Conservation (phyloP, 2,797 vertebrate species). For the Rachycentron canadum region DNA sequence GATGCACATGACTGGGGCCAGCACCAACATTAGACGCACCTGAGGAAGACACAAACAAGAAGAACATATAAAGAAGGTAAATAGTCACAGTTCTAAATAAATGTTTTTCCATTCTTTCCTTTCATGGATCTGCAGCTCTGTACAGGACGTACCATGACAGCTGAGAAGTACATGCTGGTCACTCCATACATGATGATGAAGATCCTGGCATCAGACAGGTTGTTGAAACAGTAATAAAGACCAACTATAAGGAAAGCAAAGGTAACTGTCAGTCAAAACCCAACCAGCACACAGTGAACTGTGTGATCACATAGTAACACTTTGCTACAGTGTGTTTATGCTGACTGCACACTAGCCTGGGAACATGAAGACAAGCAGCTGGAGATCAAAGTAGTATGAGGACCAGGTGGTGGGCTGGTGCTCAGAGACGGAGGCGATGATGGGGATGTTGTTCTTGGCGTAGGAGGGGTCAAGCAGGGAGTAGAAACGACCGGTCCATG, state of each 20-base stretch:
- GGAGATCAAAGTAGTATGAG: constrained; percentile 98
- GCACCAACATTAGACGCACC: constrained; percentile 98
- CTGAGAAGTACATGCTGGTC: constrained; percentile 99
- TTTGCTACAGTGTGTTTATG: not conserved
- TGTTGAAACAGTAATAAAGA: constrained; percentile 99
- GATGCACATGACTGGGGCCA: constrained; percentile 99
- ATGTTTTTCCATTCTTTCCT: not conserved
- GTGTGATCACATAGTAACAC: not conserved
- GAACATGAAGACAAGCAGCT: constrained; percentile 99
- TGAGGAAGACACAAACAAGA: constrained; percentile 55
- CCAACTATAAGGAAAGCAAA: constrained; percentile 86
- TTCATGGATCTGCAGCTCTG: fast-evolving
- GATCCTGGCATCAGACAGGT: constrained; percentile 96
- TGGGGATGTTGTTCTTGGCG: constrained; percentile 99
- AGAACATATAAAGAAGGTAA: not conserved
- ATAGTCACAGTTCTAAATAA: not conserved
- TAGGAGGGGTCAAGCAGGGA: constrained; percentile 98
- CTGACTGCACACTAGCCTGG: constrained; percentile 84
- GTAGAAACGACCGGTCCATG: constrained; percentile 98
- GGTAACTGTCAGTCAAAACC: not conserved
- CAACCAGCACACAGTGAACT: not conserved
- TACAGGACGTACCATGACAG: constrained; percentile 92
- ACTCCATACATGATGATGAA: constrained; percentile 99
- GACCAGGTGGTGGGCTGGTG: constrained; percentile 99
- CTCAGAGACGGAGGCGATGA: constrained; percentile 98